Conservation (phyloP, 2,113 vertebrate genomes). For the Eretmochelys imbricata region DNA sequence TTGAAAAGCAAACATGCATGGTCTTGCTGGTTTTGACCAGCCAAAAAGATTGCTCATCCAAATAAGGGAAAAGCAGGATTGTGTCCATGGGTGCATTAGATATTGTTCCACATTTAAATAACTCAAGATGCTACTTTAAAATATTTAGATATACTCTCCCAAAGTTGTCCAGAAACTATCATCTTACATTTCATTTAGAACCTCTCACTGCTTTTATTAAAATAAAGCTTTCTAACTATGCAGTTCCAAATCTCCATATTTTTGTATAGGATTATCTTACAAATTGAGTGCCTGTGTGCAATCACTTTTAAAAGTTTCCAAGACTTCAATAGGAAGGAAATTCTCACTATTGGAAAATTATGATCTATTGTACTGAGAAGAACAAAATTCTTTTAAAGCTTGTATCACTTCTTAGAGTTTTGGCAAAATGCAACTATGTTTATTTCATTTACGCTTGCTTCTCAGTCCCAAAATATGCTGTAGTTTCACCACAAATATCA, state of each 20-base stretch:
- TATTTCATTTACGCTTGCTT: constrained; percentile 22
- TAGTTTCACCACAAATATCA: constrained; percentile 31
- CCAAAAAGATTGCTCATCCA: not conserved
- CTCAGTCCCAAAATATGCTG: not conserved
- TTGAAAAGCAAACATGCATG: not conserved
- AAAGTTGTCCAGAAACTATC: constrained; percentile 34
- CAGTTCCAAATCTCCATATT: constrained; percentile 26
- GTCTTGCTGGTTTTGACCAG: not conserved
- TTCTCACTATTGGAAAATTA: constrained; percentile 46
- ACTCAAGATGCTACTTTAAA: constrained; percentile 9
- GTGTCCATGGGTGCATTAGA: constrained; percentile 11
- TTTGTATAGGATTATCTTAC: constrained; percentile 29
- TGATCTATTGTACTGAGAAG: constrained; percentile 8
- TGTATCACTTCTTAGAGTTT: constrained; percentile 47
- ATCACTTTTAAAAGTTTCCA: constrained; percentile 47
- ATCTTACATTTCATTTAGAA: not conserved
- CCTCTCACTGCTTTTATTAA: not conserved
- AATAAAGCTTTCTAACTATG: not conserved
- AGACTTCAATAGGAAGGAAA: constrained; percentile 53
- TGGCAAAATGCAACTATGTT: constrained; percentile 34
- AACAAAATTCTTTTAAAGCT: constrained; percentile 12
- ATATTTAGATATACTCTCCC: not conserved
- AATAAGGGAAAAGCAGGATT: constrained; percentile 5
- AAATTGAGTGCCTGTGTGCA: constrained; percentile 17
- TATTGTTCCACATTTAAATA: not conserved